Evolutionary conservation across 2,113 vertebrate species (phyloP).

Genomic region (Phyllostomus hastatus): DNA sequence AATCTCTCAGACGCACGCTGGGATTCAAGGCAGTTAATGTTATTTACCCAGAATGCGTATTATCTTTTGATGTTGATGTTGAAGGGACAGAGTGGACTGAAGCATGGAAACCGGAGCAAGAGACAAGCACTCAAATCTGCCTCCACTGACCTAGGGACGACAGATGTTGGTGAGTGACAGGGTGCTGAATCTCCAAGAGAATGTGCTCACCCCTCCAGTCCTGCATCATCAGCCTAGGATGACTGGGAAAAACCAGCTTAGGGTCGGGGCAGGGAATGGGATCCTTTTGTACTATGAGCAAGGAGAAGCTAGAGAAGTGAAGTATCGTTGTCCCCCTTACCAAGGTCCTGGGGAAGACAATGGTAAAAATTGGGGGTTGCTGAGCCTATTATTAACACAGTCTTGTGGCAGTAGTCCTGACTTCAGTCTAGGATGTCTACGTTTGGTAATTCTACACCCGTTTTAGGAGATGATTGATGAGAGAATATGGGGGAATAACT

Average conservation of each 20-base stretch:
- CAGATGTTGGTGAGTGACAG: constrained; percentile 91
- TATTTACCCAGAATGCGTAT: background rate
- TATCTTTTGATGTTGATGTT: background rate
- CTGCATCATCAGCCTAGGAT: background rate
- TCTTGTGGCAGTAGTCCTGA: background rate
- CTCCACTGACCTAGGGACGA: constrained; percentile 95
- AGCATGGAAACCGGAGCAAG: constrained; percentile 93
- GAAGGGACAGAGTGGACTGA: constrained; percentile 91
- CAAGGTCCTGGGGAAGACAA: background rate
- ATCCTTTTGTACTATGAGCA: background rate
- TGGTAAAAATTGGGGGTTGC: background rate
- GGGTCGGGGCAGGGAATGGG: background rate
- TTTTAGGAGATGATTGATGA: background rate
- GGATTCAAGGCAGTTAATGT: background rate
- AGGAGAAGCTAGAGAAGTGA: background rate
- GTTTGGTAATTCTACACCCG: background rate
- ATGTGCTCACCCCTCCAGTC: background rate
- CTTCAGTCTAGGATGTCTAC: background rate
- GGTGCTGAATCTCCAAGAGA: background rate
- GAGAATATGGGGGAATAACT: background rate
- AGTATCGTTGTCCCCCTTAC: background rate
- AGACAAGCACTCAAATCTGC: constrained; percentile 96
- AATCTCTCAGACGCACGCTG: background rate
- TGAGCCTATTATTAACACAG: background rate
- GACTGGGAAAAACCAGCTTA: background rate